These are phyloP conservation scores for Chrysina gloriosa DNA, from an alignment of 2,888 invertebrate genomes.

Conservation along the genomic window DNA sequence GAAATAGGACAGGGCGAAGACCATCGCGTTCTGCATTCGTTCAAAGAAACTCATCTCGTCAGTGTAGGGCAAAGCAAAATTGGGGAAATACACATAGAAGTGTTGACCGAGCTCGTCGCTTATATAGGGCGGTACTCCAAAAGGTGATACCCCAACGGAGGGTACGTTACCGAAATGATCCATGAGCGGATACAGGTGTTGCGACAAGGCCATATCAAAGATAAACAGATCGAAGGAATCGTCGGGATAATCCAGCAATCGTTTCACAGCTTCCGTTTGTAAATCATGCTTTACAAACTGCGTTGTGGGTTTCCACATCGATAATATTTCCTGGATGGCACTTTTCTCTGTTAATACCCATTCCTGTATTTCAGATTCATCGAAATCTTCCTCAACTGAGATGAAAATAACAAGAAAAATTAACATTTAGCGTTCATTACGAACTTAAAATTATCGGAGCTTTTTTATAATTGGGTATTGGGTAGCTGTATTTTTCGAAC, in stretches of 20 bases:
- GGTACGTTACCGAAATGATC: conserved; percentile 48
- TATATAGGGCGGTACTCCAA: conserved; percentile 42
- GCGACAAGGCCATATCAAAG: conserved; percentile 44
- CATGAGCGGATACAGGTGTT: conserved; percentile 48
- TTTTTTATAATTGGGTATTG: no score
- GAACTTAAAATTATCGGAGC: no score
- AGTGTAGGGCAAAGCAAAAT: conserved; percentile 44
- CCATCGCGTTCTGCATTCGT: conserved; percentile 48
- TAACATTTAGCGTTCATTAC: no score
- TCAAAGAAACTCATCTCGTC: conserved; percentile 51
- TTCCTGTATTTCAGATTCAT: no score
- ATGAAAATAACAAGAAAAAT: no score
- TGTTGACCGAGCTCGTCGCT: conserved; percentile 43
- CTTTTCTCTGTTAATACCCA: background rate
- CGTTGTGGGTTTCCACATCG: conserved; percentile 1
- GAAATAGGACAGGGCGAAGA: conserved; percentile 18
- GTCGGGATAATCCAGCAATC: conserved; percentile 47
- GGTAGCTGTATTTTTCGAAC: no score
- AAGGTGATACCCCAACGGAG: conserved; percentile 46
- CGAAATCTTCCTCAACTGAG: no score
- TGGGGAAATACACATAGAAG: conserved; percentile 52
- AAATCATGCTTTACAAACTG: conserved; percentile 40
- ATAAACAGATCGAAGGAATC: conserved; percentile 50
- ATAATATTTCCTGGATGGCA: background rate
- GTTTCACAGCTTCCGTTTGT: conserved; percentile 43